phyloP scores from a whole-genome alignment of 2,113 vertebrate species.

The Megaceryle maxima region DNA sequence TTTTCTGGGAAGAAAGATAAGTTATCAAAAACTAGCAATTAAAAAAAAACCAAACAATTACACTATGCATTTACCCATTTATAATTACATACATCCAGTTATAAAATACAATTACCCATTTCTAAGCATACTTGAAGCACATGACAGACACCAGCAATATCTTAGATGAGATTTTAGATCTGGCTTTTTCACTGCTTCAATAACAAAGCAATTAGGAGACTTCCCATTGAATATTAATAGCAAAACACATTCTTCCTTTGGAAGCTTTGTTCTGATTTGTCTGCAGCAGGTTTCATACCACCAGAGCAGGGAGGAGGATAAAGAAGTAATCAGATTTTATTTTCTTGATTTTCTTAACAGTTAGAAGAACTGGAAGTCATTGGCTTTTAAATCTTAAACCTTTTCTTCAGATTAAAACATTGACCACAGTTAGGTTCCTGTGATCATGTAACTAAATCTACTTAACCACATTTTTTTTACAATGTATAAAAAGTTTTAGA shows the following conservation, averaged over 20 bases:
- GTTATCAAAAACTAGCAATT: accelerated
- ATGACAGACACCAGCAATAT: background rate
- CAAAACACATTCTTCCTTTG: background rate
- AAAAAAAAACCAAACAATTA: background rate
- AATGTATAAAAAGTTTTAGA: background rate
- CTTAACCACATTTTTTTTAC: background rate
- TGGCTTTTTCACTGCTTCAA: background rate
- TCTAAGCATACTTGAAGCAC: background rate
- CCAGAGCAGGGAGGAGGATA: background rate
- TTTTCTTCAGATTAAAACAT: background rate
- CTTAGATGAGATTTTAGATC: background rate
- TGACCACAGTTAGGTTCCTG: background rate
- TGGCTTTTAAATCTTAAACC: background rate
- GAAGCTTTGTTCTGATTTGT: no score
- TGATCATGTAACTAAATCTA: background rate
- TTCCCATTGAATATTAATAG: background rate
- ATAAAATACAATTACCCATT: background rate
- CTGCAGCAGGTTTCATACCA: background rate
- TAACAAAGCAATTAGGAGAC: background rate
- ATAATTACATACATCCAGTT: background rate
- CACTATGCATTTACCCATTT: background rate
- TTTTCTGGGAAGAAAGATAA: background rate
- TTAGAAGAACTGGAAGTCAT: background rate
- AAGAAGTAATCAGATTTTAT: background rate
- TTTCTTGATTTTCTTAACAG: background rate